phyloP scores from a whole-genome alignment of 2,113 vertebrate genomes.

The Colaptes auratus region DNA sequence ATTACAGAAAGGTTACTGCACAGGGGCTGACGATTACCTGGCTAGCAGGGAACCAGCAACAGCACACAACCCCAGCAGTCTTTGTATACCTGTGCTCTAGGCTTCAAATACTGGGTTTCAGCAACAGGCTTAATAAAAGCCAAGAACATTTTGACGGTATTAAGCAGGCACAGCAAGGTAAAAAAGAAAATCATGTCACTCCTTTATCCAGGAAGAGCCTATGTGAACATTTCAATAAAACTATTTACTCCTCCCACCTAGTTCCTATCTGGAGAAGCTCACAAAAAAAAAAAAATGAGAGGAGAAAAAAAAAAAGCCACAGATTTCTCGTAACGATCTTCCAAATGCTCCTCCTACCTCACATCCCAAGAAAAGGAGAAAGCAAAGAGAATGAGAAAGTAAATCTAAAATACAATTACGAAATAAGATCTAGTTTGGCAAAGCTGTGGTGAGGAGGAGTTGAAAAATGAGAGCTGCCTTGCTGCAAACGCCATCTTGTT shows the following conservation, averaged over 20 bases:
- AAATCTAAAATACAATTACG: constrained; percentile 49
- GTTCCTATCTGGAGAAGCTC: constrained; percentile 15
- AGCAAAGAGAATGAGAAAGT: constrained; percentile 19
- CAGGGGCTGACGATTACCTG: neutral
- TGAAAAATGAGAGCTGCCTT: constrained; percentile 71
- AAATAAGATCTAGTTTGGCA: constrained; percentile 57
- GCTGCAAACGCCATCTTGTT: constrained; percentile 82
- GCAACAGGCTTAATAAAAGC: neutral
- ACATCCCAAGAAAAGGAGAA: neutral
- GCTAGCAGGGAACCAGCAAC: neutral
- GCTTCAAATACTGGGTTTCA: neutral
- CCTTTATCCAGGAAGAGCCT: constrained; percentile 10
- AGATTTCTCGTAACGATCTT: neutral
- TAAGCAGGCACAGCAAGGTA: neutral
- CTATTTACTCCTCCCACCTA: constrained; percentile 65
- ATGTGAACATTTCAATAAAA: constrained; percentile 36
- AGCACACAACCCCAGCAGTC: neutral
- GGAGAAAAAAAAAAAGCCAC: neutral
- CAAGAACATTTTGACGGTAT: neutral
- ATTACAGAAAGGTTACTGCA: neutral
- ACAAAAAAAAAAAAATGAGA: neutral
- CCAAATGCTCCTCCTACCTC: neutral
- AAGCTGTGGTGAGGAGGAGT: constrained; percentile 64
- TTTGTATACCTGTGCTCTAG: neutral
- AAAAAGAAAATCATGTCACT: constrained; percentile 3